Base-by-base conservation (phyloP, 2,113 vertebrate species). In the Castor canadensis region DNA sequence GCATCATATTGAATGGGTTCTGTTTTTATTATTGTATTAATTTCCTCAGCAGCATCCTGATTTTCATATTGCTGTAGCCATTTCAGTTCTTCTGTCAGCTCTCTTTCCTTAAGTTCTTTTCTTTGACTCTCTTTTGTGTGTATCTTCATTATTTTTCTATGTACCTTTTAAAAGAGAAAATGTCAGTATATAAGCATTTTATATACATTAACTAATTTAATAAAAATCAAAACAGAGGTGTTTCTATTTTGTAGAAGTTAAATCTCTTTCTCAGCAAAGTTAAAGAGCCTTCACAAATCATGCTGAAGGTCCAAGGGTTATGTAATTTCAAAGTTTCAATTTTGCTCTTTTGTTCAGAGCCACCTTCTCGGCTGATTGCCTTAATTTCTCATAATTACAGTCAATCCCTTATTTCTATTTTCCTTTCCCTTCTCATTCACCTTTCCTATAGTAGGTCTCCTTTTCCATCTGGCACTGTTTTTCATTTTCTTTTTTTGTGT, bases 401-500 rank as follows among this genome's bases (percentile, higher is more conserved):
- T 73, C 49, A 52, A 47, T 24, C 10, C 20, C 45, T 76, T 32
- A n/a, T 64, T 60, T 67, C 43, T 43, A 26, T 45, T n/a, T 5
- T 28, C 45, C 24, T 45, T 80, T 88, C 40, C 38, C 8, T 95
- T 87, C 35, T 52, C 1, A 15, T 82, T 80, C 8, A 40, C 8
- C 26, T 40, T 28, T 81, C 19, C 54, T 83, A 12, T 26, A 52
- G 9, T 38, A 28, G 38, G 47, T n/a, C 19, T 52, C 3, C 1
- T 52, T 32, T n/a, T 88, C 3, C 38, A 1, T 0, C 52, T 54
- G 4, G 0, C 1, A 13, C 7, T 45, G 38, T 45, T 47, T 19
- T 12, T 58, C 56, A 9, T 38, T 81, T n/a, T 58, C 28, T 11
- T 40, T 45, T 9, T 71, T 32, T 47, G 1, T 38, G 5, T 47